Evolutionary conservation across 2,113 vertebrate genomes (phyloP).

Genomic region (Orientallactaga bullata): DNA sequence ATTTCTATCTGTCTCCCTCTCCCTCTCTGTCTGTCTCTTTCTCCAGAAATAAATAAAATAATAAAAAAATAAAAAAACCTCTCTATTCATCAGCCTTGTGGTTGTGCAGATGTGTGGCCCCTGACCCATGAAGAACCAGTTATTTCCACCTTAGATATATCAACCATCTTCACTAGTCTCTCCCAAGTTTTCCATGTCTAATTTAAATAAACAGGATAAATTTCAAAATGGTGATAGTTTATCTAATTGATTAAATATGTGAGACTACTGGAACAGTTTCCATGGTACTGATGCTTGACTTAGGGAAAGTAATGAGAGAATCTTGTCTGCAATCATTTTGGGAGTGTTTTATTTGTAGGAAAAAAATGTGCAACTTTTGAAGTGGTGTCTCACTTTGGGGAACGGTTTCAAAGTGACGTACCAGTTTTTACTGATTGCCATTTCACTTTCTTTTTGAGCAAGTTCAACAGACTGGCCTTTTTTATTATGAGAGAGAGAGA

Average conservation of each 20-base stretch:
- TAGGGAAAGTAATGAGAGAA: not conserved
- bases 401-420: rapidly evolving
- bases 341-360: not conserved
- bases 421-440: not conserved
- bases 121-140: not conserved
- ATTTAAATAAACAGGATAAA: conserved; percentile 37
- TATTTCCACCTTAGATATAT: not conserved
- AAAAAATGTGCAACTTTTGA: not conserved
- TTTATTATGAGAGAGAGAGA: no score
- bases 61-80: no score
- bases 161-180: not conserved
- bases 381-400: no score
- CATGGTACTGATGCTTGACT: conserved; percentile 21
- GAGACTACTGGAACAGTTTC: not conserved
- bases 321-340: not conserved
- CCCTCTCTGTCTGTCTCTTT: no score
- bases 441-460: not conserved
- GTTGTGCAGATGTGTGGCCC: not conserved
- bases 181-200: not conserved
- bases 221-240: conserved; percentile 43
- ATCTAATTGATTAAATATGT: not conserved
- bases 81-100: not conserved
- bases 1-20: no score
- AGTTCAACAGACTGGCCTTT: no score
- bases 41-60: no score